Percentiles rank a stretch among this genome's conserved stretches.
Evolutionary conservation across 2,113 vertebrate genomes (phyloP).

Genomic region (Stomatorhinus ivindoensis): DNA sequence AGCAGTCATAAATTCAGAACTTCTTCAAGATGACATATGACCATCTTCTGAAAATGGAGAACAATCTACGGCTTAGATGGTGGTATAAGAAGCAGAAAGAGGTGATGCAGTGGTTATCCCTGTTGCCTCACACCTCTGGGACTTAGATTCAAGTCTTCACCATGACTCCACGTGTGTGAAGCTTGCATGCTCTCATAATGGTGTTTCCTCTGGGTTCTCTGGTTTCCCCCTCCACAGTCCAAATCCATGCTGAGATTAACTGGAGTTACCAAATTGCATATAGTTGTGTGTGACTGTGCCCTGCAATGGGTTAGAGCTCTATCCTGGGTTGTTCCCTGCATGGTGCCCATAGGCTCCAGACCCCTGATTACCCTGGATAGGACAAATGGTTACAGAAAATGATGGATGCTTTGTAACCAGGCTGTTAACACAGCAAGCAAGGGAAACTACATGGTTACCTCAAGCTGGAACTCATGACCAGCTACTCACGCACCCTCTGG

Average conservation of each 20-base stretch:
- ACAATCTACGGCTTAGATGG: background rate
- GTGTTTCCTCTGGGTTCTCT: background rate
- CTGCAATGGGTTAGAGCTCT: background rate
- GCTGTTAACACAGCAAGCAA: conserved; percentile 28
- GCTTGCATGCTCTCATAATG: background rate
- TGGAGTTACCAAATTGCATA: background rate
- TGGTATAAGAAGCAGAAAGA: background rate
- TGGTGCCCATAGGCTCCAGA: background rate
- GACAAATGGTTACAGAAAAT: background rate
- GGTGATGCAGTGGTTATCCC: background rate
- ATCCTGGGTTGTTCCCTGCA: background rate
- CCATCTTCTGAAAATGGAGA: background rate
- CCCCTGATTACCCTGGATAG: background rate
- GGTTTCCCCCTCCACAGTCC: background rate
- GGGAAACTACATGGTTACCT: conserved; percentile 28
- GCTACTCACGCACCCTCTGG: conserved; percentile 16
- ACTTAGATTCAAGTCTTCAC: background rate
- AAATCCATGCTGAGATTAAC: background rate
- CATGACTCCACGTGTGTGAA: background rate
- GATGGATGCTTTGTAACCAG: conserved; percentile 21
- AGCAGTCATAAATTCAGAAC: conserved; percentile 15
- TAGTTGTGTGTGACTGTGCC: background rate
- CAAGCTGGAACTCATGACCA: conserved; percentile 23
- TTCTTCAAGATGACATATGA: background rate
- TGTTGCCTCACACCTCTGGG: background rate